A percentile compares a stretch with the other conserved stretches of the same genome.
Conservation (phyloP, 2,888 invertebrate genomes). For the Cecidostiba fungosa region DNA sequence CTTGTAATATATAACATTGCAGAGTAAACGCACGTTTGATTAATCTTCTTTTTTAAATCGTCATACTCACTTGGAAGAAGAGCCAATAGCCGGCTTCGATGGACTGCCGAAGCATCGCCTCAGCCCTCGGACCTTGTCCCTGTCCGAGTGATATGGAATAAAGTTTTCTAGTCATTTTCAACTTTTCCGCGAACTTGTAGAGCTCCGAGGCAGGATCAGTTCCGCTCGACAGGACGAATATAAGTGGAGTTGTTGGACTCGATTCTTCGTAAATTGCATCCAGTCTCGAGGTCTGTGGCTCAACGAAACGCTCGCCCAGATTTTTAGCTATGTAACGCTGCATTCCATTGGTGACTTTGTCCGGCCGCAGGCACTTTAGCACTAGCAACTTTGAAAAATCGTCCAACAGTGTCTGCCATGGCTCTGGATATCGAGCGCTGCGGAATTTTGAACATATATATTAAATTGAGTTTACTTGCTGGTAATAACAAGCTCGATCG, state of each 20-base stretch:
- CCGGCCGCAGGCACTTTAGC: constrained; percentile 90
- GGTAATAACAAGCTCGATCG: constrained; percentile 35
- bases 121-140: constrained; percentile 93
- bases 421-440: constrained; percentile 82
- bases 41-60: too few species aligned
- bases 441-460: too few species aligned
- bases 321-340: constrained; percentile 87
- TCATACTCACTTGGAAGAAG: constrained; percentile 87
- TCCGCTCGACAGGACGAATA: constrained; percentile 94
- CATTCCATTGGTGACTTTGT: constrained; percentile 91
- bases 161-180: constrained; percentile 88
- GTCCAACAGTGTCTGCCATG: constrained; percentile 84
- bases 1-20: not conserved
- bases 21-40: too few species aligned
- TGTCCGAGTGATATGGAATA: constrained; percentile 93
- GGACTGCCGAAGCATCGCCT: constrained; percentile 81
- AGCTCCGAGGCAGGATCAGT: constrained; percentile 93
- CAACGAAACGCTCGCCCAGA: constrained; percentile 90
- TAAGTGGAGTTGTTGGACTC: constrained; percentile 88
- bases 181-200: constrained; percentile 91
- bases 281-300: constrained; percentile 93
- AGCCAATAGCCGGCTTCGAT: constrained; percentile 92
- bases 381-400: constrained; percentile 90
- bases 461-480: not conserved
- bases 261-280: constrained; percentile 91